Evolutionary conservation across 1,140 invertebrate genomes (phyloP), one percentile per base, ranked within the genome.

Genomic region (Ganaspis sp.): DNA sequence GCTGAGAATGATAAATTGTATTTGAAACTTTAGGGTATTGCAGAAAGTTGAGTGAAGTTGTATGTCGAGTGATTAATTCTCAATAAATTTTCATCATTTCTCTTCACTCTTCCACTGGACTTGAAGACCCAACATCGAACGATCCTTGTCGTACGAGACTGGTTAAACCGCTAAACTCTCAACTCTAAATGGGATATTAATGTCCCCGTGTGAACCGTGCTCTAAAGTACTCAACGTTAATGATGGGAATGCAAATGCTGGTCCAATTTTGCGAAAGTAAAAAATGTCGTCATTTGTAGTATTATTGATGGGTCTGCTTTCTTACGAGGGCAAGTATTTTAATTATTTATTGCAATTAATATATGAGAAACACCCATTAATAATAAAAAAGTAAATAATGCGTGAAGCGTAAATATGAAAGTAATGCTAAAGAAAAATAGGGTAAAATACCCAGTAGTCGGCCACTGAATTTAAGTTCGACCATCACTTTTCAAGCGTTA

Each of bases 151-250:
- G 58, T 29, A 64, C 23, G 58, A 34, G 58, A n/a, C 58, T 64
- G 58, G 12, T 29, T 64, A 70, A 70, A 87, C 85, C 85, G 75
- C 87, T 81, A 81, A 87, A 87, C 86, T 88, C 85, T 80, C 78
- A 88, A 88, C 86, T 87, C 82, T 77, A 86, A 88, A 88, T 87
- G 86, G 86, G 86, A 87, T 88, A 88, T 88, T 87, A 88, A 87
- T 88, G 86, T 88, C 84, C 58, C 49, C 53, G 21, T 64, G 58
- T 29, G 26, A 64, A 64, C 23, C 23, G 4, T 26, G 23, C 15
- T n/a, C 23, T 26, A 64, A 29, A 64, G 12, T 29, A 29, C 26
- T n/a, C 6, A 26, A 29, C 26, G 11, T 17, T 49, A 49, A 49
- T 49, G 45, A 49, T 49, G 45, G 4, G 45, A 49, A n/a, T 49